Evolutionary conservation across 92 coral and sea anemone species (phyloP), one percentile per base, ranked within the genome.

Genomic region (Palythoa grandiflora): DNA sequence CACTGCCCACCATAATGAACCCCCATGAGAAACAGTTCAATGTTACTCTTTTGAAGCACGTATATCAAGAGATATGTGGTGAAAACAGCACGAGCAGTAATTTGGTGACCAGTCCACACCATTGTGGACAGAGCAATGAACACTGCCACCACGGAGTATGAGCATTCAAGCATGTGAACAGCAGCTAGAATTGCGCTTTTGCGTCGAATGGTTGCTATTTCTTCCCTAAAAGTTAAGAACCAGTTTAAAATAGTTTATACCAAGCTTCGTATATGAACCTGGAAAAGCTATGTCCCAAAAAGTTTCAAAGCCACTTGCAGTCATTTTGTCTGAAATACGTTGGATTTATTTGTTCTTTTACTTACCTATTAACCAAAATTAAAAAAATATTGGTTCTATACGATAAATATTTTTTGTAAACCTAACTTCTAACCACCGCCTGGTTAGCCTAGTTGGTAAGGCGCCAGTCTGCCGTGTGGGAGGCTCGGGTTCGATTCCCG

Each of bases 101-200:
- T 76, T 3, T 57, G 39, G 61, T 53, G 87, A 21, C 91, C 91
- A 2, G 81, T 73, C 78, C 87, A 76, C 60, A 88, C 35, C 38
- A 88, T 66, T 9, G 91, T 80, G 21, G 84, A 77, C 74, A 88
- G 74, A 61, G 91, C 84, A 20, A 88, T 72, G 38, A 88, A 88
- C 51, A 84, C 84, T 55, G 87, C 80, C 0, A 80, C 73, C 17
- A 80, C 91, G 21, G 91, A 84, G 38, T 84, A 88, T 3, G 83
- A 80, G 1, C 78, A 80, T 51, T 72, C 87, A 1, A 80, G 78
- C 80, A 84, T 84, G 78, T 79, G 84, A 11, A 80, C 78, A 40
- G 80, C 84, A 21, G 87, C 91, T 48, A 88, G 48, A 44, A 80
- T 73, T 38, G 87, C 87, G 78, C 87, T 80, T 80, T 84, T 88